These are phyloP conservation scores for Scelioninae gen. 2 DNA, from an alignment of 2,888 invertebrate species.

Conservation along the genomic window DNA sequence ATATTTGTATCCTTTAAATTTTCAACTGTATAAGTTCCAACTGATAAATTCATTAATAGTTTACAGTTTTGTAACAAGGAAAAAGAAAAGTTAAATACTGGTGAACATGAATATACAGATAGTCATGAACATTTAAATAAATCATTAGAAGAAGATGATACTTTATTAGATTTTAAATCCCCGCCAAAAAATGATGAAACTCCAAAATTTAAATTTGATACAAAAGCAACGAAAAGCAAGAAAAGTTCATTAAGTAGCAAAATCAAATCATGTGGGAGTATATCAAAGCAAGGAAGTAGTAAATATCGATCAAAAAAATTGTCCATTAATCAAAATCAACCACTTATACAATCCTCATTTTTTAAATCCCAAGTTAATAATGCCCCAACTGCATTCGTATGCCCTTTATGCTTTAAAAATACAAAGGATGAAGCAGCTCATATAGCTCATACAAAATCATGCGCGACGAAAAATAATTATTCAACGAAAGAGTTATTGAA, in stretches of 20 bases:
- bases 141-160: slow-evolving; percentile 63
- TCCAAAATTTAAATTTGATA: slow-evolving; percentile 53
- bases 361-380: slow-evolving; percentile 63
- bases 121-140: neutral
- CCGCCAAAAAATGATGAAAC: slow-evolving; percentile 61
- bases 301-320: slow-evolving; percentile 47
- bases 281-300: slow-evolving; percentile 36
- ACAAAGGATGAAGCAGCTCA: slow-evolving; percentile 65
- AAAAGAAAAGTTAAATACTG: neutral
- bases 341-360: slow-evolving; percentile 69
- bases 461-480: slow-evolving; percentile 73
- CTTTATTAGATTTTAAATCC: slow-evolving; percentile 70
- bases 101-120: neutral
- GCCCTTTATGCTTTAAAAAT: slow-evolving; percentile 73
- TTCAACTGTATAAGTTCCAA: too few relatives aligned
- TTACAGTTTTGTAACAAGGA: slow-evolving; percentile 43
- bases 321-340: slow-evolving; percentile 59
- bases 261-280: slow-evolving; percentile 12
- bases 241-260: slow-evolving; percentile 49
- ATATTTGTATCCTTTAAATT: too few relatives aligned
- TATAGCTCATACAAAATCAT: slow-evolving; percentile 72
- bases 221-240: slow-evolving; percentile 39
- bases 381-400: slow-evolving; percentile 65
- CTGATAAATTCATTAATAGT: slow-evolving; percentile 24
- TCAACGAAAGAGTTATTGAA: slow-evolving; percentile 71